Evolutionary conservation across 1,140 invertebrate species (phyloP).

Genomic region (Eurosta solidaginis): DNA sequence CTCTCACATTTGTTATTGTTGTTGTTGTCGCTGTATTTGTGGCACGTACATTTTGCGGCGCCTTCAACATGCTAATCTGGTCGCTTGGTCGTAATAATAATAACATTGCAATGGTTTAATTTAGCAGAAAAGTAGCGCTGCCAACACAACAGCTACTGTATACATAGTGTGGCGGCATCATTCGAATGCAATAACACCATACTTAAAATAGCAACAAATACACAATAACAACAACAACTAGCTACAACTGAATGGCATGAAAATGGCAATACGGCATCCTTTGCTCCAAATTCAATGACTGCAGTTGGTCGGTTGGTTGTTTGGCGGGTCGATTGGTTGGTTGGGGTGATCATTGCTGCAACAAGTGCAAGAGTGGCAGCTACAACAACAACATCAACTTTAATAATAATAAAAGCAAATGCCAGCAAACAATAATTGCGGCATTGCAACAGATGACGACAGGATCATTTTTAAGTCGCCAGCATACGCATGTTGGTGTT

Average conservation of each 20-base stretch:
- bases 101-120: conserved; percentile 29
- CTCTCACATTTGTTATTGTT: neutral
- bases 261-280: neutral
- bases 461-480: conserved; percentile 17
- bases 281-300: conserved; percentile 7
- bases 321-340: neutral
- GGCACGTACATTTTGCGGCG: conserved; percentile 21
- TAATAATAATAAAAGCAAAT: no score
- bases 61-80: conserved; percentile 22
- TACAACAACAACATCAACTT: neutral
- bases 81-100: neutral
- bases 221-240: neutral
- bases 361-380: neutral
- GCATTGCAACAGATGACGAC: conserved; percentile 21
- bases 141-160: neutral
- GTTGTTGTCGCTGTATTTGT: neutral
- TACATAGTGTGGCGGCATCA: neutral
- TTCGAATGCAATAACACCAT: neutral
- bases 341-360: neutral
- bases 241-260: neutral
- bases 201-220: neutral
- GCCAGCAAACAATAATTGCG: neutral
- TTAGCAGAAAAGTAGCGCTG: conserved; percentile 21
- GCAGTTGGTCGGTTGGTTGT: conserved; percentile 12
- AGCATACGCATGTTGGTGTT: conserved; percentile 11